phyloP scores from a whole-genome alignment of 2,113 vertebrate genomes.

The Monarcha castaneiventris region DNA sequence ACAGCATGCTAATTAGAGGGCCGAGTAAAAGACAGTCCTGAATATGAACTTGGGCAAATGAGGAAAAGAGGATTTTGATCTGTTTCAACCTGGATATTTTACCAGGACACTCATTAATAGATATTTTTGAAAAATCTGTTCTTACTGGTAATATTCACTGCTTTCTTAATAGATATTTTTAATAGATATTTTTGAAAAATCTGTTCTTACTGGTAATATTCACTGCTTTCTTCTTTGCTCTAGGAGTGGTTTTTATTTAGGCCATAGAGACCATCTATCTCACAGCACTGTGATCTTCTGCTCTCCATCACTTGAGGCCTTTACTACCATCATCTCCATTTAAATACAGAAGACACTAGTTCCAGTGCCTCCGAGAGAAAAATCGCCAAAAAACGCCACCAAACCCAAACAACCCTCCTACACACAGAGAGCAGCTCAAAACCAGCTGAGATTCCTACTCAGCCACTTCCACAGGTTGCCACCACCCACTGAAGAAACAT shows the following conservation, averaged over 20 bases:
- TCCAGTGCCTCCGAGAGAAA: background rate
- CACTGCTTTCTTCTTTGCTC: background rate
- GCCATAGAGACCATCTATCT: background rate
- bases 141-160: background rate
- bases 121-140: background rate
- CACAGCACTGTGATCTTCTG: background rate
- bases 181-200: background rate
- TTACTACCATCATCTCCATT: background rate
- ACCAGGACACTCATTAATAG: background rate
- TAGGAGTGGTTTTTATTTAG: background rate
- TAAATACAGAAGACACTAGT: background rate
- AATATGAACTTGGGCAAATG: background rate
- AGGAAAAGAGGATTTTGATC: background rate
- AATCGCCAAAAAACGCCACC: background rate
- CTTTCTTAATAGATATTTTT: too few species aligned
- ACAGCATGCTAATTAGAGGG: background rate
- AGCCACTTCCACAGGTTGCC: constrained; percentile 21
- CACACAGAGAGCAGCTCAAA: background rate
- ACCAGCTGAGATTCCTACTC: background rate
- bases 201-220: background rate
- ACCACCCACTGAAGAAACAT: background rate
- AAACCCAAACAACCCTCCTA: background rate
- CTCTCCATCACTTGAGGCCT: background rate
- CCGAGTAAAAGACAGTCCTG: background rate
- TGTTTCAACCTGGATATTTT: background rate